Evolutionary conservation across 2,888 invertebrate genomes (phyloP), one percentile per base, ranked within the genome.

Genomic region (Aporophyla lueneburgensis): DNA sequence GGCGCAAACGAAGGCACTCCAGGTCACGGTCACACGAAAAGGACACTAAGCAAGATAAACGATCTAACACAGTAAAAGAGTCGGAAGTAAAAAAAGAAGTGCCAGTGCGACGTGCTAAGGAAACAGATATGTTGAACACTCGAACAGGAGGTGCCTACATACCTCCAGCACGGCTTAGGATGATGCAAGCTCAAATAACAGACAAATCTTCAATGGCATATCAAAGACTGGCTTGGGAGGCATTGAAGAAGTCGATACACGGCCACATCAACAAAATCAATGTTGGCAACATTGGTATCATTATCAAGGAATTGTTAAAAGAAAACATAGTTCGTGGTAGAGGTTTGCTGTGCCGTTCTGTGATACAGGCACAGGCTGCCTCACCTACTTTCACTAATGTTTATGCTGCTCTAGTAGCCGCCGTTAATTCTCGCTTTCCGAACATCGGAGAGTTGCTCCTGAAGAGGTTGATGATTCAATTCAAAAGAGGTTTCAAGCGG

Each of bases 211-310:
- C 99, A 80, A 97, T 98, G 43, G 99, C 99, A 2, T 99, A 99
- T 95, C 99, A 99, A 93, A 97, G 99, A 86, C 98, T 99, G 68
- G 98, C 99, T 1, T 99, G 99, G 99, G 99, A 99, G 96, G 99
- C 99, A 0, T 95, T 99, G 40, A 99, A 99, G 93, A 99, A 99
- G 94, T 99, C 99, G 14, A 98, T 99, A 84, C 99, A 99, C 91
- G 99, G 99, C 87, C 98, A 98, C 87, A 99, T 99, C 77, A 99
- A 99, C 96, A 99, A 99, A 97, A 98, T 99, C 1, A 99, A 99
- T 93, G 98, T 98, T 0, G 98, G 99, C 21, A 99, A 99, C 93
- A 98, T 99, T 83, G 98, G 98, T 0, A 98, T 98, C 71, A 99
- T 99, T 76, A 99, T 99, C 0, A 97, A 98, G 74, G 99, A 99